Evolutionary conservation across 2,888 invertebrate species (phyloP).

Genomic region (Lutraria lutraria): DNA sequence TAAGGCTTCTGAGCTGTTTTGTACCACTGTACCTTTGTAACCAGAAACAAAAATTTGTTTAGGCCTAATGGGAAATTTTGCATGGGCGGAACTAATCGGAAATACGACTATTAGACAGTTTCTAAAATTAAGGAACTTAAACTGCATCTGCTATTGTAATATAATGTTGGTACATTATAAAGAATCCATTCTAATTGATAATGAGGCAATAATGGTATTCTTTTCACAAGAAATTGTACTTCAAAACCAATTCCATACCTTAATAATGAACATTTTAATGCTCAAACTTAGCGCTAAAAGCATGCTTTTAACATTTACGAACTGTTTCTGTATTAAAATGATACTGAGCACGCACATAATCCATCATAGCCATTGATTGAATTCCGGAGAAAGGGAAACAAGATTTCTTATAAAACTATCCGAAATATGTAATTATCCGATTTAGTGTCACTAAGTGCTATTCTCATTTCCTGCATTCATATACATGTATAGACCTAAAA

Average conservation of each 20-base stretch:
- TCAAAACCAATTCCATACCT: background rate
- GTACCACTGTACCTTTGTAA: too few species aligned
- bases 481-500: too few species aligned
- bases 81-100: too few species aligned
- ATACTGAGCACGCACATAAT: constrained; percentile 5
- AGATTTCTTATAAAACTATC: background rate
- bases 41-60: too few species aligned
- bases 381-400: background rate
- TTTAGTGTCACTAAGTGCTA: background rate
- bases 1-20: too few species aligned
- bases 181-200: too few species aligned
- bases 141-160: too few species aligned
- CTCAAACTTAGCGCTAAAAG: background rate
- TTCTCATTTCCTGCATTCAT: background rate
- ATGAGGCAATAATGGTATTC: too few species aligned
- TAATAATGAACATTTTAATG: background rate
- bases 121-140: too few species aligned
- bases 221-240: background rate
- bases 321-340: constrained; percentile 25
- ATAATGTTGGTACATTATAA: too few species aligned
- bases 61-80: too few species aligned
- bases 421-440: constrained; percentile 26
- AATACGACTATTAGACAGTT: too few species aligned
- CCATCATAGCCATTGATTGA: constrained; percentile 14
- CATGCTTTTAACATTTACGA: constrained; percentile 21